phyloP scores from a whole-genome alignment of 2,113 vertebrate species.

The Panurus biarmicus region DNA sequence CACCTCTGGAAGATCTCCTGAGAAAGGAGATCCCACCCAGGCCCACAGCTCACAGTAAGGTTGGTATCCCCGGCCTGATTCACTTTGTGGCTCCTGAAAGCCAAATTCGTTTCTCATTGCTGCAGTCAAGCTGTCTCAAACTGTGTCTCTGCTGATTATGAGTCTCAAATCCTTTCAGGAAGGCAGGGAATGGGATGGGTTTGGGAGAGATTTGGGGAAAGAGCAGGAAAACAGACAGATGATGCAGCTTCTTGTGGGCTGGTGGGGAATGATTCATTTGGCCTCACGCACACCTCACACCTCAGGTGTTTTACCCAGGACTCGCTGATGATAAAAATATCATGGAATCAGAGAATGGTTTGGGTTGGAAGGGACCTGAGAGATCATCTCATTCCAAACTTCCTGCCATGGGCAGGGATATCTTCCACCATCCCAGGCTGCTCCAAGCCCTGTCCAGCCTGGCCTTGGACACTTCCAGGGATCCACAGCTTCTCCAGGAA shows the following conservation, averaged over 20 bases:
- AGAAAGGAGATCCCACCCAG: not conserved
- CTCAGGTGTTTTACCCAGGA: not conserved
- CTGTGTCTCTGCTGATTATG: not conserved
- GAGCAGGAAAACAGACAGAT: not conserved
- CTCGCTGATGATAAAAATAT: not conserved
- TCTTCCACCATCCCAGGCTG: accelerated
- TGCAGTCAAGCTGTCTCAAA: not conserved
- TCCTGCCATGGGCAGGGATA: not conserved
- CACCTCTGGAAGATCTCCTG: not conserved
- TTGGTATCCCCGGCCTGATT: not conserved
- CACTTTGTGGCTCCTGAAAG: not conserved
- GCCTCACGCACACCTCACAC: not conserved
- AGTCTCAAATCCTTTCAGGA: not conserved
- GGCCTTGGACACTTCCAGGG: not conserved
- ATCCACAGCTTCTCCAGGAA: not conserved
- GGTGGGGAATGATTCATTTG: not conserved
- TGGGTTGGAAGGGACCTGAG: not conserved
- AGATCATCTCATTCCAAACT: not conserved
- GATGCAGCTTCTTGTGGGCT: not conserved
- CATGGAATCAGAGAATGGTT: not conserved
- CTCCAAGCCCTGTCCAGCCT: accelerated
- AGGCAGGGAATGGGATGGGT: not conserved
- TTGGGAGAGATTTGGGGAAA: not conserved
- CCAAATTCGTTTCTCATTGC: not conserved
- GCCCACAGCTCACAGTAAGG: accelerated